Evolutionary conservation across 2,113 vertebrate species (phyloP).

Genomic region (Mandrillus leucophaeus): DNA sequence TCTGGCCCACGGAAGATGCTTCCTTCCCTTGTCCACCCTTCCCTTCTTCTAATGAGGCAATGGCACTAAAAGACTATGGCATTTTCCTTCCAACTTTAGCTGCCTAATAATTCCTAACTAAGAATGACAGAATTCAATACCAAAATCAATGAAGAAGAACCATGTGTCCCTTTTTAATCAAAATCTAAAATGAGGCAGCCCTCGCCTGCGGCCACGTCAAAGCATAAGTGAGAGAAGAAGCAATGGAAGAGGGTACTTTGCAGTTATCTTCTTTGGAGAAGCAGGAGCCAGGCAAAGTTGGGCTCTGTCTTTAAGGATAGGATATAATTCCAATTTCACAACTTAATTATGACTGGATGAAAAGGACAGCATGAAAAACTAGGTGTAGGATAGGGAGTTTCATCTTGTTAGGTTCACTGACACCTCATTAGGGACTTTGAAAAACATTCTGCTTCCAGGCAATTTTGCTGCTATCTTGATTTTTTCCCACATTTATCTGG

Average conservation of each 20-base stretch:
- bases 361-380: conserved; percentile 76
- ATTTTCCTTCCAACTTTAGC: conserved; percentile 45
- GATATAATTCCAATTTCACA: conserved; percentile 77
- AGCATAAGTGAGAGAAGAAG: neutral
- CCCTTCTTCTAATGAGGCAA: conserved; percentile 6
- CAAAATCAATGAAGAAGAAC: conserved; percentile 53
- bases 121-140: conserved; percentile 47
- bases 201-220: neutral
- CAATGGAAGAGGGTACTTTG: neutral
- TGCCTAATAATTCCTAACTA: conserved; percentile 48
- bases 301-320: conserved; percentile 68
- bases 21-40: neutral
- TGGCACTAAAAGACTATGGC: neutral
- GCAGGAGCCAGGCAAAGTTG: neutral
- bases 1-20: accelerated
- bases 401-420: conserved; percentile 78
- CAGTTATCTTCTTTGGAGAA: neutral
- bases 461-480: conserved; percentile 74
- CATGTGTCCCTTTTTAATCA: conserved; percentile 55
- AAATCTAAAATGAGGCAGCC: neutral
- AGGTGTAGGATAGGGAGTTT: conserved; percentile 71
- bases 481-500: conserved; percentile 68
- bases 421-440: conserved; percentile 80
- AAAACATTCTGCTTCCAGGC: conserved; percentile 81
- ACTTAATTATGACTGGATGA: conserved; percentile 79